These are phyloP conservation scores for Helleia helle DNA, from an alignment of 2,888 invertebrate species.

Conservation along the genomic window DNA sequence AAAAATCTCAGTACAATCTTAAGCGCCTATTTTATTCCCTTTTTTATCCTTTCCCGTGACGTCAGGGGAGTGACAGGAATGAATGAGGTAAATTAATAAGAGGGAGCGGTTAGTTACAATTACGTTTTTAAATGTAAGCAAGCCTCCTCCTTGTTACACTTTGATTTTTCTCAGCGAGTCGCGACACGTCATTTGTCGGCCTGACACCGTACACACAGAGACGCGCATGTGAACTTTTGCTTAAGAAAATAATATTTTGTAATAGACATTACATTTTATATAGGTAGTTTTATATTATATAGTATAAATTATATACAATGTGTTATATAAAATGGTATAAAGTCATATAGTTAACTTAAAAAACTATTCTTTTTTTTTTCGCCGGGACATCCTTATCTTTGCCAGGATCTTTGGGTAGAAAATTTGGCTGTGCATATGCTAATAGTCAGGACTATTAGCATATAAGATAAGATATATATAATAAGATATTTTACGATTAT, in stretches of 20 bases:
- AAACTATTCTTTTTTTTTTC: too few species aligned
- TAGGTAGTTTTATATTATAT: too few species aligned
- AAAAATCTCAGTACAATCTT: slow-evolving; percentile 28
- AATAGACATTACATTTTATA: too few species aligned
- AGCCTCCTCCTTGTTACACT: slow-evolving; percentile 56
- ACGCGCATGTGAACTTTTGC: slow-evolving; percentile 25
- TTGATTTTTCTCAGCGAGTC: slow-evolving; percentile 71
- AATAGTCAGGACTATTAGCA: too few species aligned
- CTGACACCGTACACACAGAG: slow-evolving; percentile 22
- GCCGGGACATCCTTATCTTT: too few species aligned
- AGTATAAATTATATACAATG: too few species aligned
- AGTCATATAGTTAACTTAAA: too few species aligned
- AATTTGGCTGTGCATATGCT: too few species aligned
- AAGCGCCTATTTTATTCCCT: slow-evolving; percentile 46
- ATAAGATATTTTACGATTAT: too few species aligned
- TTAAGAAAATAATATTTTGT: background rate
- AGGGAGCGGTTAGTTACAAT: slow-evolving; percentile 71
- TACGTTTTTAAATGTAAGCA: slow-evolving; percentile 72
- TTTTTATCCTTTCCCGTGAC: slow-evolving; percentile 45
- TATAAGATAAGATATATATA: too few species aligned
- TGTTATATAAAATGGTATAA: too few species aligned
- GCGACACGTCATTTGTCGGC: slow-evolving; percentile 65
- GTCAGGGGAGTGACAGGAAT: slow-evolving; percentile 44
- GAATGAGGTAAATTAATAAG: slow-evolving; percentile 71
- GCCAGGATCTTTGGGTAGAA: too few species aligned